These are phyloP conservation scores for Melanotaenia boesemani DNA, from an alignment of 2,797 vertebrate genomes.

Conservation along the genomic window DNA sequence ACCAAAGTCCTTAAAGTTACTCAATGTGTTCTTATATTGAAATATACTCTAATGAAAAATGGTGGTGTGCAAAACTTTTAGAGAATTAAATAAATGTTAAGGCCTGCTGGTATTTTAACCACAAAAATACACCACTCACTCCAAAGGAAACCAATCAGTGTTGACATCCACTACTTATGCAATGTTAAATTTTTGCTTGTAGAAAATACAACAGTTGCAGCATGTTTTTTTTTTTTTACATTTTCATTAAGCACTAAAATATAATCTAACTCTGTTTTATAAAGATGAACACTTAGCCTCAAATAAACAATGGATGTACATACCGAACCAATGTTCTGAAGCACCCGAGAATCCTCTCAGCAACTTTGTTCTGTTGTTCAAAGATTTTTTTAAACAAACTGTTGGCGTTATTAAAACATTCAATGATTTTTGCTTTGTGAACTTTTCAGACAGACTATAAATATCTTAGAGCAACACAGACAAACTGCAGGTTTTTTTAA, in stretches of 20 bases:
- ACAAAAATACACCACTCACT: background rate
- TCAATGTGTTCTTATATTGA: background rate
- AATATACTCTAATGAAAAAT: background rate
- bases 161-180: constrained; percentile 11
- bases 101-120: too few species aligned
- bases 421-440: background rate
- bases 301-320: background rate
- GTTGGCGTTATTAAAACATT: background rate
- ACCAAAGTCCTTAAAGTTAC: background rate
- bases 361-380: background rate
- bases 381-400: constrained; percentile 9
- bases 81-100: background rate
- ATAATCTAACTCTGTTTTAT: background rate
- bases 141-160: constrained; percentile 19
- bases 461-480: background rate
- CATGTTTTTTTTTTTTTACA: background rate
- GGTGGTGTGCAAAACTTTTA: background rate
- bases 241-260: constrained; percentile 2
- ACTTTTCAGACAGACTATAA: background rate
- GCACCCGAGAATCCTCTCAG: background rate
- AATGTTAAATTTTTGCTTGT: constrained; percentile 7
- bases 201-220: background rate
- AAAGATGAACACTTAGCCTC: constrained; percentile 1
- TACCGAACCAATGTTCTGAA: background rate
- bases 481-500: background rate